Evolutionary conservation across 2,888 invertebrate species (phyloP), one percentile per base, ranked within the genome.

Genomic region (Spisula solida): DNA sequence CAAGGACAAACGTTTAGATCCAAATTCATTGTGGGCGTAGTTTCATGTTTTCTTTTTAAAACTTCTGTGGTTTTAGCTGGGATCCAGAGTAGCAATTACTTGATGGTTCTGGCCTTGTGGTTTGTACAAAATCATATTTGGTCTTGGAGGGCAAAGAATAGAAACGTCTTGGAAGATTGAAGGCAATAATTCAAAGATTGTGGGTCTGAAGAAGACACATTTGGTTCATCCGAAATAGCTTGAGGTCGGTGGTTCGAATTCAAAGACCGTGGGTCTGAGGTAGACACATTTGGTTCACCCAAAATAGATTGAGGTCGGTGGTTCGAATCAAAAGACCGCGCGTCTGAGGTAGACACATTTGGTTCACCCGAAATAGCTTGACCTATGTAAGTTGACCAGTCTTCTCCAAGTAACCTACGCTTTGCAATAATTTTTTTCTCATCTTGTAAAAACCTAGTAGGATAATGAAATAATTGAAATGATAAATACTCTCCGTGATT

Each of bases 361-460:
- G 10, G 31, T n/a, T 20, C 29, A 25, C 51, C 29, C 25, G n/a
- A 14, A 29, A 16, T 47, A 20, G 47, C 48, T n/a, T 47, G 56
- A 29, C 81, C 81, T 14, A 81, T 29, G 55, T 81, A 81, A 1
- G 55, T 55, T 20, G n/a, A n/a, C 81, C 81, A 81, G 18, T 81
- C 31, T 29, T 81, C 56, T 6, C 81, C 81, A 31, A 81, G 31
- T 56, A 14, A 25, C 4, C 14, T 31, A 29, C 56, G 55, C 55
- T 81, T 81, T 16, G 25, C 14, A 12, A 55, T 29, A 29, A 81
- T 55, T 5, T 20, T 14, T 14, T 31, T 29, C 51, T 29, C 6
- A 16, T 81, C 20, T 29, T 55, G 14, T 29, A 25, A 18, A 56
- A 29, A 81, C 6, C 20, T 14, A 25, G 81, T 81, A 4, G 81